These are phyloP conservation scores for Eleginops maclovinus DNA, from an alignment of 2,113 vertebrate species.

Conservation along the genomic window DNA sequence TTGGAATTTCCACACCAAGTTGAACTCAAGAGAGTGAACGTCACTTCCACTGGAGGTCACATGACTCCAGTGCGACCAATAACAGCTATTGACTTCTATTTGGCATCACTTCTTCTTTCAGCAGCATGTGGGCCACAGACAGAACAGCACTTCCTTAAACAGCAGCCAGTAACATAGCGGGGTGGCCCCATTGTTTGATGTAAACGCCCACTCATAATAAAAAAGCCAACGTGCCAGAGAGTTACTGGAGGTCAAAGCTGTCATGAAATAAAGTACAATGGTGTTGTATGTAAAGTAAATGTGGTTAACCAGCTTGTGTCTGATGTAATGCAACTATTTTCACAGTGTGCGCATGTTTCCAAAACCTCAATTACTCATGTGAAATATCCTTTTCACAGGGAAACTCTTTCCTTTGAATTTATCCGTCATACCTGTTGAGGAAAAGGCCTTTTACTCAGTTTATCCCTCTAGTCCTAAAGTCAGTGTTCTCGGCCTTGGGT, in stretches of 20 bases:
- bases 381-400: slow-evolving; percentile 25
- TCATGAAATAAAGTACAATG: slow-evolving; percentile 7
- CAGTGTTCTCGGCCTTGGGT: too few relatives aligned
- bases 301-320: slow-evolving; percentile 30
- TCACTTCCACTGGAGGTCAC: slow-evolving; percentile 38
- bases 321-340: slow-evolving; percentile 57
- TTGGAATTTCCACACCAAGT: slow-evolving; percentile 67
- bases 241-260: slow-evolving; percentile 8
- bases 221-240: neutral
- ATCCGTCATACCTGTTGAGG: neutral
- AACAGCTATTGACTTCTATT: slow-evolving; percentile 6
- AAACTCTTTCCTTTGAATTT: neutral
- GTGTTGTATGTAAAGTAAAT: slow-evolving; percentile 3
- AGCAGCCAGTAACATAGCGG: neutral
- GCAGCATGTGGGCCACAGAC: neutral
- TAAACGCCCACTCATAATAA: slow-evolving; percentile 1
- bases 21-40: slow-evolving; percentile 5
- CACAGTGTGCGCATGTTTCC: neutral
- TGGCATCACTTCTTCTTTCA: slow-evolving; percentile 67
- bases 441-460: too few relatives aligned
- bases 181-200: neutral
- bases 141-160: slow-evolving; percentile 55
- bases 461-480: too few relatives aligned
- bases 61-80: slow-evolving; percentile 31
- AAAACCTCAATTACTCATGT: slow-evolving; percentile 10